Evolutionary conservation across 2,888 invertebrate species (phyloP), one percentile per base, ranked within the genome.

Genomic region (Aleiodes testaceus): DNA sequence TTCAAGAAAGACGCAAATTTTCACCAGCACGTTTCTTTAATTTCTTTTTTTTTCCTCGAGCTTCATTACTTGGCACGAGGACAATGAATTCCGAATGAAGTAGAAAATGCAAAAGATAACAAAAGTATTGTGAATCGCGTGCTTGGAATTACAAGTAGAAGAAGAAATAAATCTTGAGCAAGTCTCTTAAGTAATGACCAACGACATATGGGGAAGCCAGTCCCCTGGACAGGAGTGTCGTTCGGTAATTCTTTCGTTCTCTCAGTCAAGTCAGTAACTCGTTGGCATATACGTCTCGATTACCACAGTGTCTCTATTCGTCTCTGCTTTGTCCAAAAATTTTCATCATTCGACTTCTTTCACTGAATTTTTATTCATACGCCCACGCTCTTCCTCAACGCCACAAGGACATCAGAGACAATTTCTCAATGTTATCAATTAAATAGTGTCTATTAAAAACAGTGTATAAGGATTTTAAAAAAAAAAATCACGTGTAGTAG

Each of bases 121-220:
- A 53, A 20, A 26, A 53, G 53, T n/a, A 53, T 53, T 22, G 26
- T 22, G 14, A 14, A 26, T n/a, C 22, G 14, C 53, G 53, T 30
- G 53, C 14, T n/a, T 22, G 22, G 53, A 22, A 53, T 53, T 14
- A 4, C 14, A 14, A 45, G 66, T 26, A 47, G 26, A 11, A 30
- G 53, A 61, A 64, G 63, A 64, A 59, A 66, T 71, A 71, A 78
- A 78, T 79, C 75, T 72, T 74, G 77, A 77, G 75, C 78, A 74
- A 78, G 77, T 77, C 77, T 78, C 75, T 77, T 74, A 72, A 77
- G 74, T 76, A 76, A 75, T 74, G 70, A 74, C 59, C 61, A 73
- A 69, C 67, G 71, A 36, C 42, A 36, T 42, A 59, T 42, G 59
- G 59, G 36, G 44, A 5, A 36, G 22, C 5, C 64, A 26, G 47